A percentile compares a stretch with the other conserved stretches of the same genome.
Evolutionary conservation across 2,888 invertebrate genomes (phyloP).

Genomic region (Drosophila kuntzei): DNA sequence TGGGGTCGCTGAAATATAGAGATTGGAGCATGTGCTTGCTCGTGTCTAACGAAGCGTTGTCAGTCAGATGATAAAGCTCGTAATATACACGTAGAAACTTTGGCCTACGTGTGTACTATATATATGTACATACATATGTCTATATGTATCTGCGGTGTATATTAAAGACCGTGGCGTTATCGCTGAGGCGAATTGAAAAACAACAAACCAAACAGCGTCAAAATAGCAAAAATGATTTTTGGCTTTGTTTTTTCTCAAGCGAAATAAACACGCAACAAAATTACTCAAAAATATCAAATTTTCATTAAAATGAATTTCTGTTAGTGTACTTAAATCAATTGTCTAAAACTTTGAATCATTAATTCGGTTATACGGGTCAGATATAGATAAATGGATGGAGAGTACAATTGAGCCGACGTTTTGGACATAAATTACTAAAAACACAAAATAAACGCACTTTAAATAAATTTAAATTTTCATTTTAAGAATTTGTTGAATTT

Average conservation of each 20-base stretch:
- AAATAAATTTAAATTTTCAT: background rate
- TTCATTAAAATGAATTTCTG: constrained; percentile 12
- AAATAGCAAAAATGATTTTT: constrained; percentile 53
- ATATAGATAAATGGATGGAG: too few relatives aligned
- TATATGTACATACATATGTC: constrained; percentile 1
- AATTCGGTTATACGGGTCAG: too few relatives aligned
- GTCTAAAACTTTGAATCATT: too few relatives aligned
- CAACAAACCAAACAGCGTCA: constrained; percentile 26
- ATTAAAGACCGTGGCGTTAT: constrained; percentile 41
- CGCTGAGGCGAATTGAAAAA: constrained; percentile 29
- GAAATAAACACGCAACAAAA: constrained; percentile 42
- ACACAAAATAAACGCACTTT: too few relatives aligned
- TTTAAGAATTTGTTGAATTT: constrained; percentile 5
- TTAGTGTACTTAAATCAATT: too few relatives aligned
- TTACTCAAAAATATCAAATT: constrained; percentile 23
- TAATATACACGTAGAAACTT: constrained; percentile 54
- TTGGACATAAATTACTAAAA: too few relatives aligned
- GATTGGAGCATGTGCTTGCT: constrained; percentile 62
- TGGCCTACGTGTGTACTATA: constrained; percentile 41
- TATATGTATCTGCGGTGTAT: background rate
- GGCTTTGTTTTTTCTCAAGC: constrained; percentile 38
- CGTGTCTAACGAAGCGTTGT: constrained; percentile 59
- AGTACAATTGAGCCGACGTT: too few relatives aligned
- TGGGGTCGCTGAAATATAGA: constrained; percentile 26
- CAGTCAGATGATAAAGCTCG: constrained; percentile 65